Conservation (phyloP, 2,888 invertebrate genomes). For the Lapara coniferarum region DNA sequence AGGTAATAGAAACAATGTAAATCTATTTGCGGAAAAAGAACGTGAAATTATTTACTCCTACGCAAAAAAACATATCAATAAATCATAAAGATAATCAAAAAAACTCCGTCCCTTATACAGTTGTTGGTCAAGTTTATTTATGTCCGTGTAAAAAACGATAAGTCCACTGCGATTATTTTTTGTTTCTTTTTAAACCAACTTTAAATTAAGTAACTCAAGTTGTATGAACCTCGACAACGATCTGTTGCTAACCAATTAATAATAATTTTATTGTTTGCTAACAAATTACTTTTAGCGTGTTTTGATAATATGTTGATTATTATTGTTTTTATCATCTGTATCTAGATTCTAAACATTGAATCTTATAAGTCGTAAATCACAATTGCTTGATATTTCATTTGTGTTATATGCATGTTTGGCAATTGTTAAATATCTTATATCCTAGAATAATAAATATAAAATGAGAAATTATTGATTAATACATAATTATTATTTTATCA, state of each 20-base stretch:
- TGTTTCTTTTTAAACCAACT: neutral
- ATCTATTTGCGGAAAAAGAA: neutral
- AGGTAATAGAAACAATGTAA: neutral
- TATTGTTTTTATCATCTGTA: neutral
- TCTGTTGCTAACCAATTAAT: conserved; percentile 8
- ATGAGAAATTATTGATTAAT: too few species aligned
- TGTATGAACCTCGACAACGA: neutral
- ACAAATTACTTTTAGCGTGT: neutral
- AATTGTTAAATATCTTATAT: too few species aligned
- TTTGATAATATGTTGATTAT: neutral
- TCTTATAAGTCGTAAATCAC: neutral
- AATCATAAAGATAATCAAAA: neutral
- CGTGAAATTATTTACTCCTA: neutral
- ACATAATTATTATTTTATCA: too few species aligned
- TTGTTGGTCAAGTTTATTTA: conserved; percentile 3
- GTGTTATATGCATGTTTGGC: neutral
- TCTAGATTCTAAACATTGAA: neutral
- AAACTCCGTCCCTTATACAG: conserved; percentile 9
- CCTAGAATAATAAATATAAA: too few species aligned
- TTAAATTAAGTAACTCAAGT: conserved; percentile 3
- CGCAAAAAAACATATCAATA: conserved; percentile 6
- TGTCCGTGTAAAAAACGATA: neutral
- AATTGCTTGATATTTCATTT: neutral
- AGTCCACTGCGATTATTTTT: conserved; percentile 1
- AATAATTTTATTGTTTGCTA: neutral